Percentiles rank a stretch among this genome's conserved stretches.
These are phyloP conservation scores for Calliopum simillimum DNA, from an alignment of 2,888 invertebrate genomes.

Conservation along the genomic window DNA sequence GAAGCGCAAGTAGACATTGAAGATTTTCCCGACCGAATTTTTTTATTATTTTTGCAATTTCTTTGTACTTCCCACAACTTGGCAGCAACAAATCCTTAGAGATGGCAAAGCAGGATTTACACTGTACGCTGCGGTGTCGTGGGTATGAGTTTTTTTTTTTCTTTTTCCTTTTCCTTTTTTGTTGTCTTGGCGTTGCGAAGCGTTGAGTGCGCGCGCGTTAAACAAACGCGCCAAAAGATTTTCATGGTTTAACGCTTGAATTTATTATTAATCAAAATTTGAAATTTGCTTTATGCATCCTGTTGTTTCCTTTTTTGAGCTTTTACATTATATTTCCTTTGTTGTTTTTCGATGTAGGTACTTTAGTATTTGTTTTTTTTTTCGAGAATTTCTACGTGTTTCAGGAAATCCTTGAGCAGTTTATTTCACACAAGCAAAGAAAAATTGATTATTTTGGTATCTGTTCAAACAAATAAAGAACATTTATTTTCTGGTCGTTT, in stretches of 20 bases:
- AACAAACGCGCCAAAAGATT: not conserved
- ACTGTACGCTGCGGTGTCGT: no score
- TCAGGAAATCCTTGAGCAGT: conserved; percentile 7
- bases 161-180: no score
- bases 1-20: no score
- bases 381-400: not conserved
- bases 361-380: not conserved
- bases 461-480: not conserved
- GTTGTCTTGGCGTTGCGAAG: not conserved
- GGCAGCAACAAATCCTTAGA: no score
- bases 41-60: no score
- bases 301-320: conserved; percentile 2
- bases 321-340: not conserved
- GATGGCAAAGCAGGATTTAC: no score
- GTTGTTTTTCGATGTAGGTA: not conserved
- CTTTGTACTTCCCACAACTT: no score
- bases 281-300: conserved; percentile 18
- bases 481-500: not conserved
- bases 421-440: not conserved
- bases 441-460: conserved; percentile 7
- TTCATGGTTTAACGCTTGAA: conserved; percentile 24
- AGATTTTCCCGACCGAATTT: no score
- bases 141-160: no score
- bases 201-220: conserved; percentile 1
- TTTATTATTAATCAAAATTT: conserved; percentile 26